Percentiles rank a stretch among this genome's conserved stretches.
Evolutionary conservation across 2,113 vertebrate genomes (phyloP).

Genomic region (Nannospalax galili): DNA sequence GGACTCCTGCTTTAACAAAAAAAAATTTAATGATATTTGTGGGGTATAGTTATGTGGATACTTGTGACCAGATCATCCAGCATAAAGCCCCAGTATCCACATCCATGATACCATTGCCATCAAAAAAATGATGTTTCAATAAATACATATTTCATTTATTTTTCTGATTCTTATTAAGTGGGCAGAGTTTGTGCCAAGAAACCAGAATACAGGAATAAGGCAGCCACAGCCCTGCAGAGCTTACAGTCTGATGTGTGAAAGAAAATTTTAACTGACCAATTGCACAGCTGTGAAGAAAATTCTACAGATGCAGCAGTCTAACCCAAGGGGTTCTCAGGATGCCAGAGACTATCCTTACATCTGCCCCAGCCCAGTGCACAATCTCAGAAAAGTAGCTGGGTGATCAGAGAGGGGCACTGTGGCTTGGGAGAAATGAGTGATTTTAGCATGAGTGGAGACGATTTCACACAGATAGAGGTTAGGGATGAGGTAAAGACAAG

Average conservation of each 20-base stretch:
- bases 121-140: neutral
- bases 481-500: neutral
- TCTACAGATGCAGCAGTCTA: neutral
- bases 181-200: neutral
- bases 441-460: neutral
- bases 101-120: neutral
- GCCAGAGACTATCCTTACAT: neutral
- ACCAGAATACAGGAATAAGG: neutral
- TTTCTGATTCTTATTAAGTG: neutral
- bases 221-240: neutral
- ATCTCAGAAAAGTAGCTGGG: neutral
- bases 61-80: neutral
- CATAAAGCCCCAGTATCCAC: neutral
- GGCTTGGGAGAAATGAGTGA: neutral
- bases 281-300: neutral
- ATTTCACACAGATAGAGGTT: neutral
- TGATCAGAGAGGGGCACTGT: neutral
- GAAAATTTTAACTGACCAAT: neutral
- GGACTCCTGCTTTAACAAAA: neutral
- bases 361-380: fast-evolving
- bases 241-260: neutral
- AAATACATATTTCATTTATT: neutral
- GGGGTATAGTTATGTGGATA: neutral
- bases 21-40: neutral
- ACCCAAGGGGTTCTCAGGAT: neutral